A percentile compares a stretch with the other conserved stretches of the same genome.
Conservation (phyloP, 2,797 vertebrate species). For the Avahi laniger region DNA sequence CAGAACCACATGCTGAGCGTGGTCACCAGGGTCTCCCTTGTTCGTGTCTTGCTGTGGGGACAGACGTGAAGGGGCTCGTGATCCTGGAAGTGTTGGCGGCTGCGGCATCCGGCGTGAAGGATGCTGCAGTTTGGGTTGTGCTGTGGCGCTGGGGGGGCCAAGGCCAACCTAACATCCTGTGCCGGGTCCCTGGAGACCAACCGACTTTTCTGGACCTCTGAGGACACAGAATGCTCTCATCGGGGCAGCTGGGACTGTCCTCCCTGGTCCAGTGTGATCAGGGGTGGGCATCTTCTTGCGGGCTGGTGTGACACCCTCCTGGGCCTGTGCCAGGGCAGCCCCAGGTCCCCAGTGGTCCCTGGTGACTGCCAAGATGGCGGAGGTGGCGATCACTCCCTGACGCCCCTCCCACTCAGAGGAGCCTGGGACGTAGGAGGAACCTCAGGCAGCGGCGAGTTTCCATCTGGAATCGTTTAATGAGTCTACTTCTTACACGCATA, state of each 20-base stretch:
- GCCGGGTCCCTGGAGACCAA: background rate
- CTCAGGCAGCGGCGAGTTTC: background rate
- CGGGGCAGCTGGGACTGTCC: background rate
- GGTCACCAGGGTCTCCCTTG: background rate
- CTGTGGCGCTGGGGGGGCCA: background rate
- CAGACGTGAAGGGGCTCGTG: background rate
- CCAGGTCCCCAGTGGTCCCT: background rate
- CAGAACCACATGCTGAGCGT: background rate
- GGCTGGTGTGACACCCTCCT: background rate
- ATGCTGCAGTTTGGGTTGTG: background rate
- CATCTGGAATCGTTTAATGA: conserved; percentile 88
- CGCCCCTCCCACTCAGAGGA: background rate
- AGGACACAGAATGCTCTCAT: background rate
- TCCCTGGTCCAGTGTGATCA: no score
- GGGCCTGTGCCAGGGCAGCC: background rate
- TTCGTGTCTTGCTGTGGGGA: background rate
- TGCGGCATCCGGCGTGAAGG: background rate
- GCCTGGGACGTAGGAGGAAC: background rate
- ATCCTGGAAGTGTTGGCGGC: no score
- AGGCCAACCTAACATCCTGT: background rate
- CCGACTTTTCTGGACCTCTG: no score
- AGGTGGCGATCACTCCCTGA: no score
- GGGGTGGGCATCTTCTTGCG: background rate
- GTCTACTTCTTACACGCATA: conserved; percentile 89
- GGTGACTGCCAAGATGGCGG: background rate